Conservation (phyloP, 30 jellyfish, hydroid and myxozoan species). For the Morbakka virulenta region DNA sequence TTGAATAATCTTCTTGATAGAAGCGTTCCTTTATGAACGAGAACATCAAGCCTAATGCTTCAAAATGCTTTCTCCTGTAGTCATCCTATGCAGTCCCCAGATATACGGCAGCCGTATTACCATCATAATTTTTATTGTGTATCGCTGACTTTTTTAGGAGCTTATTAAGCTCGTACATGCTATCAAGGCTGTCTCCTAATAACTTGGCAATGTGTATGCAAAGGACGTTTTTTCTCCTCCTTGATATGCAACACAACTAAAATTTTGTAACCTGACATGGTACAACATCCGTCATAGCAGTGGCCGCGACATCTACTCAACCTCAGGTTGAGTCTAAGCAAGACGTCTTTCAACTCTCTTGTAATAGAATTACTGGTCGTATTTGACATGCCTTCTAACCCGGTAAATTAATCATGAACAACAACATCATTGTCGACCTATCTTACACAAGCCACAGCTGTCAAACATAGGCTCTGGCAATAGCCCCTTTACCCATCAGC, state of each 20-base stretch:
- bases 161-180: background rate
- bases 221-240: background rate
- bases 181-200: background rate
- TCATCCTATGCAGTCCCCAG: background rate
- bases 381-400: background rate
- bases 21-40: background rate
- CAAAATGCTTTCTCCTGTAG: background rate
- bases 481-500: background rate
- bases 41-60: background rate
- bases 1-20: background rate
- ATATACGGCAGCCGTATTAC: background rate
- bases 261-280: background rate
- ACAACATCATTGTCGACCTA: background rate
- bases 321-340: background rate
- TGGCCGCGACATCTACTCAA: background rate
- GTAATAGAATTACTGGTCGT: background rate
- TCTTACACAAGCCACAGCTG: background rate
- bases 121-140: background rate
- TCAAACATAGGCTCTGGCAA: background rate
- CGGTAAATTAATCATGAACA: background rate
- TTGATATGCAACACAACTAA: background rate
- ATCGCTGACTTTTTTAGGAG: background rate
- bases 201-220: background rate
- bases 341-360: background rate
- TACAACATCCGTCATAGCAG: background rate